phyloP scores from a whole-genome alignment of 2,113 vertebrate genomes.

The Charadrius vociferus region DNA sequence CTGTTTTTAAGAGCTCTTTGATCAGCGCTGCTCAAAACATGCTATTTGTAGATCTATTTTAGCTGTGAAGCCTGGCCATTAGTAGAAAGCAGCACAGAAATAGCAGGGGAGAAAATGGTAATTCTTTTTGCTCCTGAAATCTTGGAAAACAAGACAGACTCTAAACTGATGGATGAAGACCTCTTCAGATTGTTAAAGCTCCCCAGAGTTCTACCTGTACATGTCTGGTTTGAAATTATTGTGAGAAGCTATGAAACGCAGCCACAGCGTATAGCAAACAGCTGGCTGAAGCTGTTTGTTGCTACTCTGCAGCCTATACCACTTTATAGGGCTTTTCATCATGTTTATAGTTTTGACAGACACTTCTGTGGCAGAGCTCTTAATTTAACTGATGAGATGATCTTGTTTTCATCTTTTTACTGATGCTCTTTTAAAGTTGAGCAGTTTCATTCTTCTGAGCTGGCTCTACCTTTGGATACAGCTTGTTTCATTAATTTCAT shows the following conservation, averaged over 20 bases:
- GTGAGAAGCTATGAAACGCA: background rate
- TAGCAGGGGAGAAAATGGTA: background rate
- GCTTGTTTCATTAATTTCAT: background rate
- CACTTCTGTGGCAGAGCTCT: slow-evolving; percentile 10
- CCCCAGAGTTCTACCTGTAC: background rate
- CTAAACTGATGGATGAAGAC: background rate
- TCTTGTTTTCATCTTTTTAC: background rate
- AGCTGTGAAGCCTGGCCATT: background rate
- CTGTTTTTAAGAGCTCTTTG: slow-evolving; percentile 30
- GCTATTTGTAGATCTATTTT: background rate
- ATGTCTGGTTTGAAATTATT: background rate
- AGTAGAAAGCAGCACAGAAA: background rate
- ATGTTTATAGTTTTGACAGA: slow-evolving; percentile 18
- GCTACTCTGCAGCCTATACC: background rate
- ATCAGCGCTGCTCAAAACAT: background rate
- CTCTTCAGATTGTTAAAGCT: background rate
- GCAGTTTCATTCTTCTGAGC: background rate
- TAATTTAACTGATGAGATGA: background rate
- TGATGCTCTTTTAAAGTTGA: background rate
- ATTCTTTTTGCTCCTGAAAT: background rate
- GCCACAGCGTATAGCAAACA: background rate
- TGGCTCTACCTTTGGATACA: background rate
- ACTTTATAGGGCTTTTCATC: slow-evolving; percentile 13
- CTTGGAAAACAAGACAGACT: background rate
- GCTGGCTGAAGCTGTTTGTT: background rate